These are phyloP conservation scores for Rhinichthys klamathensis DNA, from an alignment of 2,113 vertebrate genomes.

Conservation along the genomic window DNA sequence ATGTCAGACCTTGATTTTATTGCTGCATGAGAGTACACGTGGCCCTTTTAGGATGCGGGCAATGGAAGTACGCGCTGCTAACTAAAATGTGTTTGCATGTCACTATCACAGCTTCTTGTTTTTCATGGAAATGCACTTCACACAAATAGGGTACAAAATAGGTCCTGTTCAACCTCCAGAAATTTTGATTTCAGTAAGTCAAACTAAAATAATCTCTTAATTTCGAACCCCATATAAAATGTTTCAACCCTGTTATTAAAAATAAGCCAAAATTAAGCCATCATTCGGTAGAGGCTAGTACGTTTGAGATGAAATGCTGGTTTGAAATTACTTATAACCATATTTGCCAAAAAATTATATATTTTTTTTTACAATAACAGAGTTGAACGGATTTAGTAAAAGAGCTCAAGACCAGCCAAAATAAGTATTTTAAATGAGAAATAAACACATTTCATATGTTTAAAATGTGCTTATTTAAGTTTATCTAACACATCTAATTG, in stretches of 20 bases:
- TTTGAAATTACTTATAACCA: not conserved
- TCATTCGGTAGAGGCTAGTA: not conserved
- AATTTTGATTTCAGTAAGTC: not conserved
- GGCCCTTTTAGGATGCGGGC: conserved; percentile 13
- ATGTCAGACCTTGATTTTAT: not conserved
- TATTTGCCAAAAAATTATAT: not conserved
- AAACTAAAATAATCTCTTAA: too few relatives aligned
- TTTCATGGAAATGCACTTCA: not conserved
- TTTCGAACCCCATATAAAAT: not conserved
- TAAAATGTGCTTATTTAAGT: not conserved
- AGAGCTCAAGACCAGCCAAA: not conserved
- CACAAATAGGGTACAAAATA: not conserved
- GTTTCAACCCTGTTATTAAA: not conserved
- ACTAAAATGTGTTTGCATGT: not conserved
- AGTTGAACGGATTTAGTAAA: not conserved
- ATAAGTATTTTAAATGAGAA: not conserved
- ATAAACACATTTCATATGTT: not conserved
- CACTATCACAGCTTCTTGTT: conserved; percentile 1
- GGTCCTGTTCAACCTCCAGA: not conserved
- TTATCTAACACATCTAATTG: not conserved
- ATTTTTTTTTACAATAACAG: not conserved
- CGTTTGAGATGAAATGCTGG: not conserved
- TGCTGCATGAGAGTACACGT: conserved; percentile 14
- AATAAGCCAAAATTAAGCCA: not conserved
- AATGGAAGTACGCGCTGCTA: not conserved